Conservation (phyloP, 2,797 vertebrate genomes). For the Ibycter americanus region DNA sequence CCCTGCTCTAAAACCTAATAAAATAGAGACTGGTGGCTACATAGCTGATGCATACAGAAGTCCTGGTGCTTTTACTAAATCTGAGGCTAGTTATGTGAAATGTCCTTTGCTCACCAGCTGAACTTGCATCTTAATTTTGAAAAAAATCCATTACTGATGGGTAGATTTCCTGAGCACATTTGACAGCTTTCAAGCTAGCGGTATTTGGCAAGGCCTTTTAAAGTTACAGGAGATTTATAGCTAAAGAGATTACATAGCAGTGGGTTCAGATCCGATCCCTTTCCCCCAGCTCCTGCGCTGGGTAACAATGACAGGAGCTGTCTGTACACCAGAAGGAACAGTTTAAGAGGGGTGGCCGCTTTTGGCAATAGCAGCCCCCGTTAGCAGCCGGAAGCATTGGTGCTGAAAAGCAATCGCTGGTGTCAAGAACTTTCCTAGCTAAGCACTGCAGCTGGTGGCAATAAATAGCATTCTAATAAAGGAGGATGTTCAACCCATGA, state of each 20-base stretch:
- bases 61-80: neutral
- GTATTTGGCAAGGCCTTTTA: slow-evolving; percentile 57
- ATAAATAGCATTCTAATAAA: slow-evolving; percentile 91
- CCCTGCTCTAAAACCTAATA: slow-evolving; percentile 36
- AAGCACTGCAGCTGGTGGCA: slow-evolving; percentile 89
- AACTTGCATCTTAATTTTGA: slow-evolving; percentile 64
- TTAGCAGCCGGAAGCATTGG: slow-evolving; percentile 87
- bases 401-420: slow-evolving; percentile 90
- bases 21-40: slow-evolving; percentile 27
- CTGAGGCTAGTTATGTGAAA: neutral
- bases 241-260: slow-evolving; percentile 56
- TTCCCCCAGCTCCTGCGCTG: slow-evolving; percentile 6
- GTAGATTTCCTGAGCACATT: slow-evolving; percentile 45
- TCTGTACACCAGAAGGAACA: slow-evolving; percentile 72
- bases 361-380: slow-evolving; percentile 76
- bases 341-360: slow-evolving; percentile 68
- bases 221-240: slow-evolving; percentile 65
- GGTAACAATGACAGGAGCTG: slow-evolving; percentile 71
- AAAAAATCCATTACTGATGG: slow-evolving; percentile 47
- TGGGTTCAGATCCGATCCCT: slow-evolving; percentile 30
- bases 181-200: slow-evolving; percentile 56
- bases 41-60: neutral
- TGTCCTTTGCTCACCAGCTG: slow-evolving; percentile 5
- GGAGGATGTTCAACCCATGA: slow-evolving; percentile 79
- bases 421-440: slow-evolving; percentile 92